Evolutionary conservation across 2,888 invertebrate species (phyloP), one percentile per base, ranked within the genome.

Genomic region (Branchipolynoe longqiensis): DNA sequence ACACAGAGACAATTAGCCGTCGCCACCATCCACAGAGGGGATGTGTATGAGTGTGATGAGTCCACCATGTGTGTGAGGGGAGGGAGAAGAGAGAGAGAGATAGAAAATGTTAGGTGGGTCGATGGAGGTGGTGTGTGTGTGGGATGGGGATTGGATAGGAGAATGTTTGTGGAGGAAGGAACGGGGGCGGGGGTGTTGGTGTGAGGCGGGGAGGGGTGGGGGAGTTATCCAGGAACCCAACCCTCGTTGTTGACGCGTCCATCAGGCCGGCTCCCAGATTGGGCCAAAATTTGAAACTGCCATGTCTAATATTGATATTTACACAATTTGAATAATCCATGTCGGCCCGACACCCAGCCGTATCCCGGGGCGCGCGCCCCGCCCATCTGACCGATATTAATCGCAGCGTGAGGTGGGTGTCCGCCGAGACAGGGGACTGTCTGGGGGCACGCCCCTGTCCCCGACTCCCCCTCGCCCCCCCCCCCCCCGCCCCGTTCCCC

Each of bases 231-330:
- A 69, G 69, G 69, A 69, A 69, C 22, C 69, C 69, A 38, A n/a
- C 1, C 69, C 62, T 69, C 69, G 4, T 33, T 33, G 69, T 69
- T 38, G 69, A 14, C 69, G 14, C 69, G 33, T 69, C 36, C 69
- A 36, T 36, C 38, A 36, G 33, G 22, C 69, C 14, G 4, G 18
- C 69, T 18, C 36, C 18, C 8, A 33, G 36, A 69, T 12, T 69
- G 69, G 69, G 25, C 69, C 12, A n/a, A 69, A 69, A 69, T 36
- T 69, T 69, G 69, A 69, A 69, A 69, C 69, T 33, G 38, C 69
- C 69, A 69, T 69, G 69, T 69, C 69, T 69, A 69, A 69, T 69
- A 69, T 69, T 69, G 69, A 69, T 69, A 69, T 69, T 69, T 69
- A 33, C 69, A 36, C 69, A 36, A 69, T 69, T 69, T 69, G 69